Conservation (phyloP, 2,113 vertebrate genomes). For the Istiophorus platypterus region DNA sequence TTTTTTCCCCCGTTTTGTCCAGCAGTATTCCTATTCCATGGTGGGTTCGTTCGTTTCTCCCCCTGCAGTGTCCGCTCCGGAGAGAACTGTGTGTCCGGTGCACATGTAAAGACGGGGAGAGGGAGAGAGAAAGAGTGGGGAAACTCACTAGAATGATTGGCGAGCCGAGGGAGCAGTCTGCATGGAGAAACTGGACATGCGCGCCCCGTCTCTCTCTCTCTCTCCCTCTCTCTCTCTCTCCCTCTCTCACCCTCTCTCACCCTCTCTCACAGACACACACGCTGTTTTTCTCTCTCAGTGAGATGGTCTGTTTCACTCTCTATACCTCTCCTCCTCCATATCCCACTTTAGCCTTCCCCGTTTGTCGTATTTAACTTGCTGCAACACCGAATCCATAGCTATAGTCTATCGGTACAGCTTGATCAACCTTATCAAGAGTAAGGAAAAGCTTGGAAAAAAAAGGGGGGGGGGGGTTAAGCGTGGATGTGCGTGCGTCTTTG, state of each 20-base stretch:
- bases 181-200: conserved; percentile 90
- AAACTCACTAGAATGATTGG: conserved; percentile 86
- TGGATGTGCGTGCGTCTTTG: conserved; percentile 26
- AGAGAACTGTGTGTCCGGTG: conserved; percentile 85
- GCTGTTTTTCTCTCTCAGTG: conserved; percentile 50
- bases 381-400: conserved; percentile 27
- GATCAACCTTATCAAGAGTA: not conserved
- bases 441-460: not conserved
- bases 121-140: conserved; percentile 61
- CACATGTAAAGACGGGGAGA: conserved; percentile 86
- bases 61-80: conserved; percentile 93
- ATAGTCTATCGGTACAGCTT: conserved; percentile 20
- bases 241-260: conserved; percentile 50
- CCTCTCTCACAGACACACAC: conserved; percentile 71
- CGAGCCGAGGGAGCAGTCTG: conserved; percentile 83
- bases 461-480: not conserved
- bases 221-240: conserved; percentile 35
- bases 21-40: conserved; percentile 87
- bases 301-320: conserved; percentile 15
- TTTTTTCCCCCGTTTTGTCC: conserved; percentile 66
- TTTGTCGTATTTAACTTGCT: conserved; percentile 49
- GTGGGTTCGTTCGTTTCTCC: conserved; percentile 81
- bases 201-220: conserved; percentile 79
- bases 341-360: conserved; percentile 4
- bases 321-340: conserved; percentile 16